Evolutionary conservation across 2,797 vertebrate genomes (phyloP).

Genomic region (Etheostoma perlongum): DNA sequence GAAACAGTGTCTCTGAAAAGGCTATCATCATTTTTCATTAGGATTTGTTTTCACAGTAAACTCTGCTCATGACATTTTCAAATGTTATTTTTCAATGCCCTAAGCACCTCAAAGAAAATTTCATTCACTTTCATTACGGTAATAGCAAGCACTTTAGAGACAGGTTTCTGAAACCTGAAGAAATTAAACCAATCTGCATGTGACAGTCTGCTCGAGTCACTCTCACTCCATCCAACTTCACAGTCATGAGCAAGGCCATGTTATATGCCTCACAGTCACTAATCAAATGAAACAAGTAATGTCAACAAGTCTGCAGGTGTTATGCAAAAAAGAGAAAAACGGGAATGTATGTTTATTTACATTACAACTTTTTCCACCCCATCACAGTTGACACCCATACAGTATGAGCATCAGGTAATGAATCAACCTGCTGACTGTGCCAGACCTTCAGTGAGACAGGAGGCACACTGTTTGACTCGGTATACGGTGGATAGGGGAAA

Average conservation of each 20-base stretch:
- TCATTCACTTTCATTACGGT: not conserved
- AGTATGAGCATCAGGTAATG: constrained; percentile 46
- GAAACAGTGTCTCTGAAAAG: not conserved
- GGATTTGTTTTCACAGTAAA: not conserved
- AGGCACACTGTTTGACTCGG: constrained; percentile 55
- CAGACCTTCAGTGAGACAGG: constrained; percentile 54
- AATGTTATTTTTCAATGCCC: constrained; percentile 4
- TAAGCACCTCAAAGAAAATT: not conserved
- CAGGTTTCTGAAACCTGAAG: not conserved
- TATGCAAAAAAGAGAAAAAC: constrained; percentile 21
- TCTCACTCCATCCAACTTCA: constrained; percentile 16
- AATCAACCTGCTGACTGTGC: constrained; percentile 61
- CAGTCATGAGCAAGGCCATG: not conserved
- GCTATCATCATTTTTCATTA: not conserved
- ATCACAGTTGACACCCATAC: constrained; percentile 38
- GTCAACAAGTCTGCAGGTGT: constrained; percentile 58
- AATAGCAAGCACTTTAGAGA: not conserved
- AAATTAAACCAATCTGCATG: not conserved
- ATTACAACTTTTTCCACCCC: constrained; percentile 29
- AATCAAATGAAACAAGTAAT: constrained; percentile 56
- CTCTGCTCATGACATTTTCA: not conserved
- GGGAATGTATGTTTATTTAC: constrained; percentile 49
- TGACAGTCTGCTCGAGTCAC: constrained; percentile 18
- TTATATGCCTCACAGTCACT: constrained; percentile 3
- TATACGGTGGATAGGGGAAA: constrained; percentile 47